Evolutionary conservation across 2,797 vertebrate species (phyloP).

Genomic region (Hipposideros larvatus): DNA sequence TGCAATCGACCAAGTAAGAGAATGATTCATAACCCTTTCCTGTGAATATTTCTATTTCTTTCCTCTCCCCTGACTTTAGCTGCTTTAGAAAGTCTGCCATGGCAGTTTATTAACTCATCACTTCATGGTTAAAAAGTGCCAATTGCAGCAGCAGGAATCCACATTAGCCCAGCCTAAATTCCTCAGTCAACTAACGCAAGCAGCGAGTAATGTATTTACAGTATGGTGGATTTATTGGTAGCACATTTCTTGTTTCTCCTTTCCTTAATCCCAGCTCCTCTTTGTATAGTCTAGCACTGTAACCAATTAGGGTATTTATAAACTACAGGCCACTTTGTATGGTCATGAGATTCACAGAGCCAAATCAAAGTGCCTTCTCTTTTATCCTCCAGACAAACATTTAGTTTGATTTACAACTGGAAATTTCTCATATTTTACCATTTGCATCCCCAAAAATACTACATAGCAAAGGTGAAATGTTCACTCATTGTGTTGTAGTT

Average conservation of each 20-base stretch:
- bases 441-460: background rate
- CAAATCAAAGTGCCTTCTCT: background rate
- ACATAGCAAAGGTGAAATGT: background rate
- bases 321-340: background rate
- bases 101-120: slow-evolving; percentile 70
- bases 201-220: slow-evolving; percentile 22
- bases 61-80: slow-evolving; percentile 70
- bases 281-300: background rate
- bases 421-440: slow-evolving; percentile 9
- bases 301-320: slow-evolving; percentile 14
- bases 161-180: background rate
- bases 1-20: background rate
- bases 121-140: slow-evolving; percentile 21
- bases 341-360: background rate
- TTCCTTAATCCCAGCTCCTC: background rate
- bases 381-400: slow-evolving; percentile 19
- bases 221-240: background rate
- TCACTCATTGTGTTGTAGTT: background rate
- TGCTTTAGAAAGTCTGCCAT: slow-evolving; percentile 42
- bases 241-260: slow-evolving; percentile 11
- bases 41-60: slow-evolving; percentile 58
- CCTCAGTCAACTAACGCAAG: background rate
- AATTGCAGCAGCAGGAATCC: slow-evolving; percentile 57
- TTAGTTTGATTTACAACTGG: slow-evolving; percentile 55
- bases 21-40: slow-evolving; percentile 63